Evolutionary conservation across 2,888 invertebrate genomes (phyloP).

Genomic region (Drosophila macrothrix): DNA sequence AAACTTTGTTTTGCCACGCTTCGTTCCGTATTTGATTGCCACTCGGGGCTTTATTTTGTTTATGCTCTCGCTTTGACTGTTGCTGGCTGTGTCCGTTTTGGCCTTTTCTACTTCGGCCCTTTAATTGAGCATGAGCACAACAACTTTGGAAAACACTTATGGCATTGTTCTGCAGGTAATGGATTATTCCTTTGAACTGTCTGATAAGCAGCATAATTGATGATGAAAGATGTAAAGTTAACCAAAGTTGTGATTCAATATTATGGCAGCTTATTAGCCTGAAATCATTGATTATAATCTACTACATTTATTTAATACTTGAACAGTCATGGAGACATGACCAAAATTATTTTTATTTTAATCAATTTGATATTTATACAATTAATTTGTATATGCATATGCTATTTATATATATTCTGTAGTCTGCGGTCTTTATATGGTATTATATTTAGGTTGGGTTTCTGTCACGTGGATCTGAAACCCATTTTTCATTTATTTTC

Average conservation of each 20-base stretch:
- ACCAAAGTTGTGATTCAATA: background rate
- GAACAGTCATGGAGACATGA: background rate
- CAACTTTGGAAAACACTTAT: slow-evolving; percentile 44
- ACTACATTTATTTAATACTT: background rate
- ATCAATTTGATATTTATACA: no score
- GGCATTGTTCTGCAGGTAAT: slow-evolving; percentile 12
- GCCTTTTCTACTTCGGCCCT: background rate
- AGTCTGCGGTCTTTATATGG: background rate
- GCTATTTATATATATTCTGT: background rate
- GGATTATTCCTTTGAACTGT: background rate
- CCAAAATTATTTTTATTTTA: background rate
- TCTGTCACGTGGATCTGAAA: slow-evolving; percentile 14
- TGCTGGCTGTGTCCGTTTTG: slow-evolving; percentile 9
- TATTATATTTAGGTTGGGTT: slow-evolving; percentile 14
- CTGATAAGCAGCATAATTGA: background rate
- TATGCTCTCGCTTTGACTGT: slow-evolving; percentile 15
- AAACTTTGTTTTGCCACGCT: slow-evolving; percentile 40
- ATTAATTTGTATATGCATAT: background rate
- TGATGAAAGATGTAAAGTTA: background rate
- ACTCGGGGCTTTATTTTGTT: slow-evolving; percentile 42
- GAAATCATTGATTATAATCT: background rate
- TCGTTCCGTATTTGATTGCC: slow-evolving; percentile 43
- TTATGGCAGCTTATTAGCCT: background rate
- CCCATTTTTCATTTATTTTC: slow-evolving; percentile 3
- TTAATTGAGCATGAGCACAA: slow-evolving; percentile 37